A percentile compares a stretch with the other conserved stretches of the same genome.
These are phyloP conservation scores for Oreotrochilus melanogaster DNA, from an alignment of 2,113 vertebrate species.

Conservation along the genomic window DNA sequence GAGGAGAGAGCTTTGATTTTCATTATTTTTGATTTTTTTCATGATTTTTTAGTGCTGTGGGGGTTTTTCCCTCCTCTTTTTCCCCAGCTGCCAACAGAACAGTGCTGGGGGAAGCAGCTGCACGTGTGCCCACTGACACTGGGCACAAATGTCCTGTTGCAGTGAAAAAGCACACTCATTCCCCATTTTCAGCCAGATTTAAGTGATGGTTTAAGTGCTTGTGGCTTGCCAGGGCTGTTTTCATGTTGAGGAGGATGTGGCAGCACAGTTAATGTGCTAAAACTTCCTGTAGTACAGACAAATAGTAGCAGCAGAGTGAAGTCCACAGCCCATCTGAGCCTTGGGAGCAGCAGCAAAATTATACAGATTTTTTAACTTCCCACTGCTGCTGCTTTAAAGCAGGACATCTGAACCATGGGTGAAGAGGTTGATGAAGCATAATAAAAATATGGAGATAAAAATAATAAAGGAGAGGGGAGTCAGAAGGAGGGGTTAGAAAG, in stretches of 20 bases:
- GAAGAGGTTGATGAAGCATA: neutral
- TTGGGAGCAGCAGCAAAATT: neutral
- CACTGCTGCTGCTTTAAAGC: neutral
- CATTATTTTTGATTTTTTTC: neutral
- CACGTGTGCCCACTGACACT: rapidly evolving
- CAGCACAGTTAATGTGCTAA: neutral
- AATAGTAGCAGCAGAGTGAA: neutral
- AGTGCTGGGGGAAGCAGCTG: neutral
- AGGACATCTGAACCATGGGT: neutral
- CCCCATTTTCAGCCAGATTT: neutral
- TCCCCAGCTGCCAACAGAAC: neutral
- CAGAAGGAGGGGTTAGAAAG: neutral
- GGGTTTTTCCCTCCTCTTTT: neutral
- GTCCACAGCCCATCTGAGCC: neutral
- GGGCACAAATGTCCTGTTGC: neutral
- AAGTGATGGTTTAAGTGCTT: neutral
- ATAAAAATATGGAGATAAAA: too few species aligned
- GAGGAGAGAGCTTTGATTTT: neutral
- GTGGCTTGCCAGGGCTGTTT: neutral
- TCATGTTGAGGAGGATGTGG: neutral
- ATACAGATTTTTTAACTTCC: neutral
- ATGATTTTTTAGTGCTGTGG: too few species aligned
- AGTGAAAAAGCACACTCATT: neutral
- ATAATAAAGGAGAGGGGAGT: neutral
- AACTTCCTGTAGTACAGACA: neutral